phyloP scores from a whole-genome alignment of 2,888 invertebrate species.

The Arctia plantaginis region DNA sequence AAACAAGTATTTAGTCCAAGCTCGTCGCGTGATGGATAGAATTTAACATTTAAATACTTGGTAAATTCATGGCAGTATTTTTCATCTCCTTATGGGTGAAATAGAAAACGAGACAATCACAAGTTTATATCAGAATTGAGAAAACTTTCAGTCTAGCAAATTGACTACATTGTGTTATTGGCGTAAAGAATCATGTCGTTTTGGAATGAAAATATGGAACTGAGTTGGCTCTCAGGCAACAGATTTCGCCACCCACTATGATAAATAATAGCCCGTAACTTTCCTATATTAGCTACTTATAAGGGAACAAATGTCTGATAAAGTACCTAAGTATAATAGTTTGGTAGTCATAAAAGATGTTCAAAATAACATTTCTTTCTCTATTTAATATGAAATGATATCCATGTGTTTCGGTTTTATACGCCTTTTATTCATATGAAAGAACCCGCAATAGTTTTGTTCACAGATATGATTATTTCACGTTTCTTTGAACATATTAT shows the following conservation, averaged over 20 bases:
- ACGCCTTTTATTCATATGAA: constrained; percentile 19
- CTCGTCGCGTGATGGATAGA: background rate
- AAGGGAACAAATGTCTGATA: constrained; percentile 33
- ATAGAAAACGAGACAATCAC: constrained; percentile 80
- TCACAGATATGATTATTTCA: constrained; percentile 11
- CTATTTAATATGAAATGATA: constrained; percentile 24
- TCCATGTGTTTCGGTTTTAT: constrained; percentile 16
- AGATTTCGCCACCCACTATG: constrained; percentile 56
- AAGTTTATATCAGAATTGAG: constrained; percentile 70
- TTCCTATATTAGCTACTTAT: constrained; percentile 46
- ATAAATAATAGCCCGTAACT: constrained; percentile 53
- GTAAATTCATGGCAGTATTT: constrained; percentile 63
- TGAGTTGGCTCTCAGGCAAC: constrained; percentile 55
- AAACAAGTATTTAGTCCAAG: background rate
- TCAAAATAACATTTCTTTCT: constrained; percentile 38
- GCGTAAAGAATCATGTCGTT: constrained; percentile 48
- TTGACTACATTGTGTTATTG: constrained; percentile 77
- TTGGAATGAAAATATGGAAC: constrained; percentile 56
- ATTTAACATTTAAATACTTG: constrained; percentile 24
- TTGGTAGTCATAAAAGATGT: constrained; percentile 30
- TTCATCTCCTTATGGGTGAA: constrained; percentile 69
- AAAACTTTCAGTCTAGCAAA: constrained; percentile 72
- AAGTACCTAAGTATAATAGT: constrained; percentile 46
- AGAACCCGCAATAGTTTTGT: constrained; percentile 10
- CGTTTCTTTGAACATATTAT: constrained; percentile 4